Base-by-base conservation (phyloP, 2,888 invertebrate species). In the Molorchus minor region DNA sequence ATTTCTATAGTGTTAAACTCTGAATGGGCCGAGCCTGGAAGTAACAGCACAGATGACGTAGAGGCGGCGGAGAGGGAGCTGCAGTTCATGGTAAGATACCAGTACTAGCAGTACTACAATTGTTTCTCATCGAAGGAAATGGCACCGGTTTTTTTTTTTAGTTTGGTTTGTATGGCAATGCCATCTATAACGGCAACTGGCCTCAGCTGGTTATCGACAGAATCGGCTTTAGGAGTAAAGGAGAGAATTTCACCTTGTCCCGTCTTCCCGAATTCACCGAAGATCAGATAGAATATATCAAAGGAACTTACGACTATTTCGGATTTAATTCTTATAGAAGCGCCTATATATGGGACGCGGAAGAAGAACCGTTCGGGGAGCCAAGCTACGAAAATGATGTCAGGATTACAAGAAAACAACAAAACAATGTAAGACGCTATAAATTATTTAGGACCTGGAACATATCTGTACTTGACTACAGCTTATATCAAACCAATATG, bases 131-230 rank as follows among this genome's bases (percentile, higher is more conserved):
- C n/a, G n/a, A n/a, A n/a, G n/a, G n/a, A n/a, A n/a, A n/a, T n/a
- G n/a, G n/a, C n/a, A n/a, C n/a, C n/a, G n/a, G n/a, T n/a, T n/a
- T 10, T 40, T 40, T 47, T 33, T 61, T 65, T 46, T 35, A 65
- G 65, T 55, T 52, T 40, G 74, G 75, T 30, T 65, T 68, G 68
- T 70, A 62, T 30, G 71, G 63, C 0, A 83, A 90, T 75, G 89
- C 91, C 1, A 87, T 91, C 75, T 0, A 65, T 43, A 33, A 68
- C 10, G 90, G 90, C 0, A 86, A 89, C 76, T 91, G 89, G 77
- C 90, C 91, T 0, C 77, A 82, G 45, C 71, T 86, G 0, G 88
- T 91, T 88, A 85, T 86, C 47, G 79, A 82, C 21, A 79, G 83
- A 5, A 82, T 91, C n/a, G 83, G 80, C 36, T 79, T 81, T 1